These are phyloP conservation scores for Drosophila simulans DNA, from an alignment of 1,140 invertebrate genomes.

Conservation along the genomic window DNA sequence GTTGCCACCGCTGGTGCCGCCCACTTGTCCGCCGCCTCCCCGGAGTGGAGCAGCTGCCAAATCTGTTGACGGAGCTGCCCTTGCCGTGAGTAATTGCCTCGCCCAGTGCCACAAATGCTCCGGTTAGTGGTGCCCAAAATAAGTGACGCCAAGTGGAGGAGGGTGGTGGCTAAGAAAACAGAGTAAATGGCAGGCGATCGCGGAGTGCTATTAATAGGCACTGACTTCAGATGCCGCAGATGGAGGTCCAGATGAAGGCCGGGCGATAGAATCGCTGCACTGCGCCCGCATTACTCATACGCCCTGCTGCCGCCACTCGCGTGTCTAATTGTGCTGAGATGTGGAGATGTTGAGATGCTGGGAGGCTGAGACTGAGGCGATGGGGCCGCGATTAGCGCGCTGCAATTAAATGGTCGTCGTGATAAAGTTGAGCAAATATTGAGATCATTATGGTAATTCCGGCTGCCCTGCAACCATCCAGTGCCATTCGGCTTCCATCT, in stretches of 20 bases:
- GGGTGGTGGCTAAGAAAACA: not conserved
- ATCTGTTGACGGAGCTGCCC: conserved; percentile 50
- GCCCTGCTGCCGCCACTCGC: conserved; percentile 69
- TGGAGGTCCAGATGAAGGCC: conserved; percentile 4
- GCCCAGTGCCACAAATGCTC: conserved; percentile 40
- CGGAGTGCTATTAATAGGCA: conserved; percentile 67
- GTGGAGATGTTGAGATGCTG: not conserved
- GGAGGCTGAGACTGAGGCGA: conserved; percentile 34
- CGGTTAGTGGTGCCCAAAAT: conserved; percentile 50
- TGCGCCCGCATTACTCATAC: conserved; percentile 77
- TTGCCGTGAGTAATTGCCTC: conserved; percentile 75
- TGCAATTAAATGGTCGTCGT: conserved; percentile 76
- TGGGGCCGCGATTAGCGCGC: conserved; percentile 18
- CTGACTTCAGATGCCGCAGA: conserved; percentile 56
- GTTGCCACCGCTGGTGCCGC: conserved; percentile 9
- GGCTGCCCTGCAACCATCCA: conserved; percentile 48
- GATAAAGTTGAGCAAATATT: conserved; percentile 81
- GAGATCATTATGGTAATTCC: conserved; percentile 81
- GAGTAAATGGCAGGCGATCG: conserved; percentile 14
- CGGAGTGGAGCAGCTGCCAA: conserved; percentile 11
- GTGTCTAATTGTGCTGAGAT: conserved; percentile 73
- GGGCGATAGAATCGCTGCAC: conserved; percentile 31
- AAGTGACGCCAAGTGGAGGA: conserved; percentile 34
- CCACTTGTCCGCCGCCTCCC: conserved; percentile 14
- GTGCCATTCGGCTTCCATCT: conserved; percentile 36